A percentile compares a stretch with the other conserved stretches of the same genome.
These are phyloP conservation scores for Holothuria leucospilota DNA, from an alignment of 53 echinoderm and acorn worm species.

Conservation along the genomic window DNA sequence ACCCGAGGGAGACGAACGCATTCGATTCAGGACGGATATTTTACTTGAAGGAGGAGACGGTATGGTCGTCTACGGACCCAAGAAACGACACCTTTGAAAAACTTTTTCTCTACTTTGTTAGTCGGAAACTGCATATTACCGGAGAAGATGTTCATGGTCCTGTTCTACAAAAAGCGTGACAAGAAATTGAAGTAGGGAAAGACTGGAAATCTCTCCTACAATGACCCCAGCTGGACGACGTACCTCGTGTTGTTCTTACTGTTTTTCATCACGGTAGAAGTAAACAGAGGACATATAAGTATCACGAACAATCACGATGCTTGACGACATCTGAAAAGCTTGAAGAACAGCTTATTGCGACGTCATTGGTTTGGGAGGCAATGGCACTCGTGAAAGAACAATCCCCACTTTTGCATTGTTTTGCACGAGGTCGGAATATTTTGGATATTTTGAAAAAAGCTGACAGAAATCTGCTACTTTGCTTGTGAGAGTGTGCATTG, in stretches of 20 bases:
- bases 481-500: slow-evolving; percentile 34
- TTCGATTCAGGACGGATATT: slow-evolving; percentile 52
- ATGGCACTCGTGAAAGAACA: neutral
- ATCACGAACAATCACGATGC: too few species aligned
- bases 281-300: too few species aligned
- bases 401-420: neutral
- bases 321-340: too few species aligned
- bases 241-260: too few species aligned
- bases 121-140: neutral
- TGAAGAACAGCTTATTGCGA: too few species aligned
- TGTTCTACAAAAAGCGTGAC: too few species aligned
- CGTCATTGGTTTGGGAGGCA: neutral
- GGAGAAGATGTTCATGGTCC: too few species aligned
- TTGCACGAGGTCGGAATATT: slow-evolving; percentile 15
- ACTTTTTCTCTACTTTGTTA: neutral
- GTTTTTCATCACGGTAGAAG: too few species aligned
- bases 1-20: too few species aligned
- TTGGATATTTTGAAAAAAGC: slow-evolving; percentile 7
- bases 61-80: neutral
- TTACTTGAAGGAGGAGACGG: slow-evolving; percentile 15
- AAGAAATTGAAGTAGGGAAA: too few species aligned
- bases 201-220: too few species aligned
- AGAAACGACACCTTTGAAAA: neutral
- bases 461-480: neutral
- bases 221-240: too few species aligned